phyloP scores from a whole-genome alignment of 1,140 invertebrate genomes.

The Dendrolimus kikuchii region DNA sequence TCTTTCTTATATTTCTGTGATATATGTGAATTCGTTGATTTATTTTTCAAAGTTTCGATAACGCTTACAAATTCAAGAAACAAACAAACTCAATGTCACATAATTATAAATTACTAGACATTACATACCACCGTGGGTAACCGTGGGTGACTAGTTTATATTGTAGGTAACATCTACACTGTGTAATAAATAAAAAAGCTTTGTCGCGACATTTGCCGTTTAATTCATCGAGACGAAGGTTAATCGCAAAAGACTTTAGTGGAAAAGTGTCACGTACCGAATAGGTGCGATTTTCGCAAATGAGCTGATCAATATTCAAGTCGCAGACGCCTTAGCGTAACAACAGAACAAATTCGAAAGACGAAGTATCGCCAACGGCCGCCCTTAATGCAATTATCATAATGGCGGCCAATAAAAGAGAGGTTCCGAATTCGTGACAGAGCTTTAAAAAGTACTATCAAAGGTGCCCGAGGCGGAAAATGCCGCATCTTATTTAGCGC shows the following conservation, averaged over 20 bases:
- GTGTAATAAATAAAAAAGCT: no score
- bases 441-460: conserved; percentile 68
- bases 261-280: conserved; percentile 61
- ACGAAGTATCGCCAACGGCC: conserved; percentile 62
- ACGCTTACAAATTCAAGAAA: no score
- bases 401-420: conserved; percentile 68
- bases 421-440: conserved; percentile 60
- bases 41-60: no score
- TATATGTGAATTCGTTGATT: no score
- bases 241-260: conserved; percentile 31
- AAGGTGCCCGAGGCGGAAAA: conserved; percentile 67
- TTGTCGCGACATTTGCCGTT: no score
- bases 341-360: conserved; percentile 67
- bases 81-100: no score
- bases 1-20: no score
- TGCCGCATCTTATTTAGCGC: conserved; percentile 67
- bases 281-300: conserved; percentile 66
- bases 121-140: no score
- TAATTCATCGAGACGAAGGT: conserved; percentile 22
- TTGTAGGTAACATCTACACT: no score
- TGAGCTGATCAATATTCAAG: conserved; percentile 67
- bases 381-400: conserved; percentile 68
- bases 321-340: conserved; percentile 55
- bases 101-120: no score
- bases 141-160: no score